Evolutionary conservation across 2,888 invertebrate genomes (phyloP), one percentile per base, ranked within the genome.

Genomic region (Eumerus sabulonum): DNA sequence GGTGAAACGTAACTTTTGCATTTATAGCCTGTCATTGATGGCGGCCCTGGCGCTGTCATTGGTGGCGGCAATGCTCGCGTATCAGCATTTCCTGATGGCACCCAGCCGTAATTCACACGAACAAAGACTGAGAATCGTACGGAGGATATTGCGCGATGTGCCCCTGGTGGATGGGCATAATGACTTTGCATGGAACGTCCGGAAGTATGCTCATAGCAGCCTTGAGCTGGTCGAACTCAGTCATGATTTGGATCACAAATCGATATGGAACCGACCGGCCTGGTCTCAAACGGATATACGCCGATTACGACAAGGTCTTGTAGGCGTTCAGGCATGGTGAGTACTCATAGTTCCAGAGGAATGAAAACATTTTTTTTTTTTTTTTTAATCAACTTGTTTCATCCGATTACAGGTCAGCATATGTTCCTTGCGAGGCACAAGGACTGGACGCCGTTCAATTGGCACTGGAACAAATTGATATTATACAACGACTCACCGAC

Each of bases 201-300:
- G 96, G 79, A 95, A 95, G 88, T 96, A 96, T 89, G 92, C 95
- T 60, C 95, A 95, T 89, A 96, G 96, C 88, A 93, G 93, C 88
- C 91, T 95, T 53, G 89, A 88, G 72, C 82, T 86, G 71, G 85
- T 88, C 11, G 88, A 89, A 76, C 85, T 88, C 36, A 87, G 86
- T 54, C 84, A 85, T 56, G 86, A 87, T 68, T 82, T 87, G 51
- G 86, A 87, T 81, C 86, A 88, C 73, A 86, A 86, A 83, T 94
- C 95, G 85, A 95, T 96, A 83, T 96, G 96, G 96, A 93, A 94
- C 83, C 92, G 92, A 85, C 95, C 94, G 87, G 93, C 93, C 89
- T 97, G 96, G 96, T 96, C 96, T 84, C 97, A 98, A 88, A 98
- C 97, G 19, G 97, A 98, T 89, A 94, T 98, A 85, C 94, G 95